Evolutionary conservation across 2,888 invertebrate genomes (phyloP), one percentile per base, ranked within the genome.

Genomic region (Hemistola chrysoprasaria): DNA sequence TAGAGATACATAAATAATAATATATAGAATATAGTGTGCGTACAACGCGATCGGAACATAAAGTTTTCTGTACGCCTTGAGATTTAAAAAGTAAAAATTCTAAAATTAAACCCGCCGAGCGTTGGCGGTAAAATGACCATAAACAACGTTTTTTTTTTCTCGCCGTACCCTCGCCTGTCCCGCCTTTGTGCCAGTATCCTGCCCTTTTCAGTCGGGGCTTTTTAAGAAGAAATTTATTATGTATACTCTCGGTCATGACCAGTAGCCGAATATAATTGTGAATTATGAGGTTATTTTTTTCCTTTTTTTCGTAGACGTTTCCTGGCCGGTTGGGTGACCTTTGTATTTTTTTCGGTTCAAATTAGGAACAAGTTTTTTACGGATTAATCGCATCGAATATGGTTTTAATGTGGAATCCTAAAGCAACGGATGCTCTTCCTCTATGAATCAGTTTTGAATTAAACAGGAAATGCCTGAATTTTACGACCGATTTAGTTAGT

Each of bases 191-290:
- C 53, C 69, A 21, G 71, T 78, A 87, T 87, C 87, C 86, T 86
- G 87, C 75, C 76, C 85, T 82, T 86, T 86, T 85, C 84, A 85
- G 74, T 70, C 78, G 70, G 65, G 71, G 73, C 87, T 88, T 88
- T 87, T 86, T 85, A 87, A 72, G 75, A 75, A 82, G 78, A 86
- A 79, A 87, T 88, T 88, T 87, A 87, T 87, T 80, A 85, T 85
- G 75, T 86, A 79, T 77, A 77, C 79, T 78, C 80, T 85, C 72
- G 79, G 78, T 71, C 85, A 83, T 88, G 83, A 83, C 87, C 87
- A 81, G 87, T 88, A 88, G 87, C 88, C 65, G 79, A 57, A 76
- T 84, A 81, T 87, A 86, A 88, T 88, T 88, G 87, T 88, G 86
- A 88, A 81, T 78, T 87, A 88, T 87, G 87, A 73, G 74, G 78